phyloP scores from a whole-genome alignment of 2,888 invertebrate genomes.

The Physocephala rufipes region DNA sequence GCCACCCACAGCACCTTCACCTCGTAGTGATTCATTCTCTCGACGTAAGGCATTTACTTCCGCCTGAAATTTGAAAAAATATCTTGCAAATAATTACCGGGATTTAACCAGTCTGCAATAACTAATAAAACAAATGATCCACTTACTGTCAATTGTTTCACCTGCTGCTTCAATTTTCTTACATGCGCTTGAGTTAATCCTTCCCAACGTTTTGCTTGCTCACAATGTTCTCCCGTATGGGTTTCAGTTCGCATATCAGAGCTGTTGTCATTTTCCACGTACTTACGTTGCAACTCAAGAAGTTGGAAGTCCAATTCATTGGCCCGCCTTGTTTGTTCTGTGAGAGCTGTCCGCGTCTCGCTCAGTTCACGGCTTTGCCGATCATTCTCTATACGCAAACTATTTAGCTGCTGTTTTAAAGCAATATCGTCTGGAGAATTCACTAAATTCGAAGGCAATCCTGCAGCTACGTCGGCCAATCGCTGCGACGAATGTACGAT shows the following conservation, averaged over 20 bases:
- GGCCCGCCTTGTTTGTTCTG: slow-evolving; percentile 68
- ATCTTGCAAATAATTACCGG: background rate
- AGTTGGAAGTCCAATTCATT: slow-evolving; percentile 69
- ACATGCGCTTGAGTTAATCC: slow-evolving; percentile 72
- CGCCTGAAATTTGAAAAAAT: slow-evolving; percentile 57
- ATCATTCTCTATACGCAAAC: slow-evolving; percentile 61
- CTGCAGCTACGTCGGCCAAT: slow-evolving; percentile 64
- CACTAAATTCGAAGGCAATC: slow-evolving; percentile 60
- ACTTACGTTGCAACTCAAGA: slow-evolving; percentile 67
- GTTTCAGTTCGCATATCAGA: slow-evolving; percentile 70
- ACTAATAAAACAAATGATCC: no score
- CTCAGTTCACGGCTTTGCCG: slow-evolving; percentile 70
- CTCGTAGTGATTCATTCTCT: slow-evolving; percentile 68
- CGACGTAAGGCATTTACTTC: slow-evolving; percentile 67
- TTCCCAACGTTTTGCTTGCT: slow-evolving; percentile 71
- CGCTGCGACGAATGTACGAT: slow-evolving; percentile 66
- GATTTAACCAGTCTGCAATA: no score
- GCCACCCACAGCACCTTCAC: slow-evolving; percentile 66
- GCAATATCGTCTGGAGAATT: slow-evolving; percentile 63
- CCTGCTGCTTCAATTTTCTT: slow-evolving; percentile 74
- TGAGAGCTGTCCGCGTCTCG: slow-evolving; percentile 67
- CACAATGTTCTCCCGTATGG: slow-evolving; percentile 70
- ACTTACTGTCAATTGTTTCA: slow-evolving; percentile 74
- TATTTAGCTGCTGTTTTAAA: slow-evolving; percentile 54
- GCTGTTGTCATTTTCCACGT: slow-evolving; percentile 67